Conservation (phyloP, 2,113 vertebrate species). For the Seriola dumerili region DNA sequence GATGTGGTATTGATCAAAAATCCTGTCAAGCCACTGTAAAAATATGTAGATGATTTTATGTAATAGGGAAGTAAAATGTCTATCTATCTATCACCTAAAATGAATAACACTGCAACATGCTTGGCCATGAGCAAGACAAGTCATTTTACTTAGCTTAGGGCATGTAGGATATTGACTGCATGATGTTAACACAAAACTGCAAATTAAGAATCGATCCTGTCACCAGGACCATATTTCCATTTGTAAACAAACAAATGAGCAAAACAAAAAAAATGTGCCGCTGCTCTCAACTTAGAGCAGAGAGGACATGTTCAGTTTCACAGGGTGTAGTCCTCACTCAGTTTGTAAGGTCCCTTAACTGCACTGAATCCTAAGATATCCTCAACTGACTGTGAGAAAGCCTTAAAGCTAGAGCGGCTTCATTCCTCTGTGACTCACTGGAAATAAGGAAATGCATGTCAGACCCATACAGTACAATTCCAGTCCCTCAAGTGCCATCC, state of each 20-base stretch:
- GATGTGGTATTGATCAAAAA: slow-evolving; percentile 41
- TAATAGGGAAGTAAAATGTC: slow-evolving; percentile 25
- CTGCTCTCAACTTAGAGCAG: slow-evolving; percentile 29
- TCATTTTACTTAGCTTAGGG: slow-evolving; percentile 57
- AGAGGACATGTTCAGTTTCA: slow-evolving; percentile 33
- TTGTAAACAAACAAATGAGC: slow-evolving; percentile 3
- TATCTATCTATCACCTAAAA: slow-evolving; percentile 25
- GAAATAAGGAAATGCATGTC: slow-evolving; percentile 85
- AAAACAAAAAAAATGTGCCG: background rate
- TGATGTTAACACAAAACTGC: slow-evolving; percentile 64
- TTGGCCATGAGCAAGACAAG: slow-evolving; percentile 40
- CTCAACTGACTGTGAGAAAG: slow-evolving; percentile 59
- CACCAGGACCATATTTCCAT: slow-evolving; percentile 1
- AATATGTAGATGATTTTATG: slow-evolving; percentile 1
- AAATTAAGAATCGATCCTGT: slow-evolving; percentile 75
- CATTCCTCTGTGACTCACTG: slow-evolving; percentile 75
- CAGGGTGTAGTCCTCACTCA: slow-evolving; percentile 38
- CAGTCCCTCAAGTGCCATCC: slow-evolving; percentile 84
- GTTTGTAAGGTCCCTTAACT: slow-evolving; percentile 57
- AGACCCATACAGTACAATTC: slow-evolving; percentile 77
- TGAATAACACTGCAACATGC: slow-evolving; percentile 18
- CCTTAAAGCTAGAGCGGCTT: slow-evolving; percentile 64
- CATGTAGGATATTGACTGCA: slow-evolving; percentile 56
- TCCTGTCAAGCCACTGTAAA: background rate
- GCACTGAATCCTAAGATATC: slow-evolving; percentile 64